These are phyloP conservation scores for Isichthys henryi DNA, from an alignment of 2,113 vertebrate species.

Conservation along the genomic window DNA sequence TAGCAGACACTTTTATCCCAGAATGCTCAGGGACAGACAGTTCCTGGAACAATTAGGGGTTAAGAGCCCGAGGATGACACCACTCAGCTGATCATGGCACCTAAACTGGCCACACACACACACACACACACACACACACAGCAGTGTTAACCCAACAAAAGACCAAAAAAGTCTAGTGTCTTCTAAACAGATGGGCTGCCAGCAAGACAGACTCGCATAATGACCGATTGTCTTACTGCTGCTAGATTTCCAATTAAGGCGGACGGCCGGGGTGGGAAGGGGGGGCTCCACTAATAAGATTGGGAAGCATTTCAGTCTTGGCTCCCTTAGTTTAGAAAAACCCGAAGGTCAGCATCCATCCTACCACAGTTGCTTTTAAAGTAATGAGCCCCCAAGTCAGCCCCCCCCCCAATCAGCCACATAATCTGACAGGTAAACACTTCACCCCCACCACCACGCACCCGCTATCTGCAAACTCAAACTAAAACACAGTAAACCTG, in stretches of 20 bases:
- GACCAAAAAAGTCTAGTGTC: not conserved
- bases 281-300: not conserved
- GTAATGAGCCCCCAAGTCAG: not conserved
- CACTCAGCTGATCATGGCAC: not conserved
- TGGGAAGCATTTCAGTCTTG: constrained; percentile 11
- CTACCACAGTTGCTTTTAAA: not conserved
- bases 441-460: not conserved
- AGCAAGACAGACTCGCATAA: not conserved
- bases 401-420: not conserved
- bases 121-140: not conserved
- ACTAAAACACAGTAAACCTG: not conserved
- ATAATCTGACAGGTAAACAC: not conserved
- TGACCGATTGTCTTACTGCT: not conserved
- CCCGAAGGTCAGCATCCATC: not conserved
- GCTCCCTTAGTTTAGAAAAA: not conserved
- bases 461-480: not conserved
- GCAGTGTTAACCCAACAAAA: not conserved
- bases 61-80: not conserved
- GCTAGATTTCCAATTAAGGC: not conserved
- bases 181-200: not conserved
- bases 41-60: not conserved
- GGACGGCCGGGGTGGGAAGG: not conserved
- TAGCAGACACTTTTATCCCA: not conserved
- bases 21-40: not conserved
- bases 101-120: not conserved